These are phyloP conservation scores for Dastarcus helophoroides DNA, from an alignment of 2,888 invertebrate species.

Conservation along the genomic window DNA sequence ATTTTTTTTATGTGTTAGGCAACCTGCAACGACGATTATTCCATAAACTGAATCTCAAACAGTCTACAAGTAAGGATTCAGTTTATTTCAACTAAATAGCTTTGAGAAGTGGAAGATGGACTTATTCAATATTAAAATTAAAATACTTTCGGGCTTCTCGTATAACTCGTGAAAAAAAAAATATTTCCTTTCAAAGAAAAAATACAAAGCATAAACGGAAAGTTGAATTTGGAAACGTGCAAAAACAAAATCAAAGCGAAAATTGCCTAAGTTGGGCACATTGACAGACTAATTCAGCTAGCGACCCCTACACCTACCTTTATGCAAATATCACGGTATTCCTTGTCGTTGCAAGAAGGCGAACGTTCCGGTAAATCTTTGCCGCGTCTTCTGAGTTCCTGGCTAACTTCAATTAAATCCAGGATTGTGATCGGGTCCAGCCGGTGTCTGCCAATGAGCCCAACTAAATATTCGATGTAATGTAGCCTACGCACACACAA, in stretches of 20 bases:
- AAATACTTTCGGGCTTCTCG: too few relatives aligned
- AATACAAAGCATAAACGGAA: background rate
- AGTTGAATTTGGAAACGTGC: background rate
- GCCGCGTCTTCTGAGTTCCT: slow-evolving; percentile 76
- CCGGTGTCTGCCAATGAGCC: slow-evolving; percentile 66
- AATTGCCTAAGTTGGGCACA: slow-evolving; percentile 23
- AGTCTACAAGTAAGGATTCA: too few relatives aligned
- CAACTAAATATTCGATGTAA: slow-evolving; percentile 92
- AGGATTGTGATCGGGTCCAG: slow-evolving; percentile 86
- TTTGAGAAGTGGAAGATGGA: too few relatives aligned
- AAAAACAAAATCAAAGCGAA: slow-evolving; percentile 1
- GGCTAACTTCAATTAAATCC: slow-evolving; percentile 75
- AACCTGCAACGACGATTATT: too few relatives aligned
- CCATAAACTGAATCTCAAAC: too few relatives aligned
- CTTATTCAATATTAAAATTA: too few relatives aligned
- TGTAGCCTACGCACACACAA: slow-evolving; percentile 60
- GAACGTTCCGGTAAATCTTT: slow-evolving; percentile 72
- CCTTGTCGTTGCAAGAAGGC: slow-evolving; percentile 71
- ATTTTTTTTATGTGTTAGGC: too few relatives aligned
- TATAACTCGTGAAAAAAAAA: slow-evolving; percentile 2
- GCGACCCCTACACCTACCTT: slow-evolving; percentile 56
- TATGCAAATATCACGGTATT: slow-evolving; percentile 73
- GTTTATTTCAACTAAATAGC: too few relatives aligned
- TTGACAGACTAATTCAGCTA: slow-evolving; percentile 22
- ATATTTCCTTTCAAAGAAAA: background rate